Evolutionary conservation across 53 echinoderm and acorn worm species (phyloP).

Genomic region (Stichopus horrens): DNA sequence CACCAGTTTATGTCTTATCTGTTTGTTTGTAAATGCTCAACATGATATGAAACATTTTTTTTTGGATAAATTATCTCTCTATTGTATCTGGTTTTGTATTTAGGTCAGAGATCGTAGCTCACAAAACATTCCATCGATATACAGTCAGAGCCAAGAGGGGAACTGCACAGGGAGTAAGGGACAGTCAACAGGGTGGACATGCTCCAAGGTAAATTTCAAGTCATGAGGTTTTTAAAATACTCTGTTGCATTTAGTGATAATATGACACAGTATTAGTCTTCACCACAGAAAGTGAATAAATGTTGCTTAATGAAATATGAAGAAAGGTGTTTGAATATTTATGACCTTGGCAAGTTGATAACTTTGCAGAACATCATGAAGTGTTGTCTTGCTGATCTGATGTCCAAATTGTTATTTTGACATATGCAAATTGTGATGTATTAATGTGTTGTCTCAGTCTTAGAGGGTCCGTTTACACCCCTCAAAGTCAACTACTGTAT

Average conservation of each 20-base stretch:
- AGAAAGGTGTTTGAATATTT: background rate
- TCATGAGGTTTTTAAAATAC: background rate
- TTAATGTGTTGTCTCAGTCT: too few relatives aligned
- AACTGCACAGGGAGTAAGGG: conserved; percentile 84
- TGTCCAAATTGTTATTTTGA: too few relatives aligned
- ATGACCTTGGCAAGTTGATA: too few relatives aligned
- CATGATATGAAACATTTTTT: too few relatives aligned
- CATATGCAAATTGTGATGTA: too few relatives aligned
- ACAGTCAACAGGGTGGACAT: conserved; percentile 75
- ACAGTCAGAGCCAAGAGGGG: conserved; percentile 95
- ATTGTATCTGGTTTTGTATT: background rate
- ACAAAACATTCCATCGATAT: conserved; percentile 97
- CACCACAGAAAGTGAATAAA: background rate
- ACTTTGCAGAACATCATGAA: too few relatives aligned
- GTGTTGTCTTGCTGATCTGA: too few relatives aligned
- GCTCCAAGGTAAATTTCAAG: conserved; percentile 36
- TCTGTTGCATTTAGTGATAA: background rate
- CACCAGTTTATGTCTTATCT: too few relatives aligned
- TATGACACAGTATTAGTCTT: background rate
- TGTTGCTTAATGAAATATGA: background rate
- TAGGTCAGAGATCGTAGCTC: conserved; percentile 74
- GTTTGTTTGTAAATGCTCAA: too few relatives aligned
- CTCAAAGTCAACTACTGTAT: too few relatives aligned
- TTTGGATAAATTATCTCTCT: too few relatives aligned
- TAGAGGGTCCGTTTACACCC: too few relatives aligned